A percentile compares a stretch with the other conserved stretches of the same genome.
phyloP scores from a whole-genome alignment of 2,888 invertebrate species.

The Calliscelio sp. region DNA sequence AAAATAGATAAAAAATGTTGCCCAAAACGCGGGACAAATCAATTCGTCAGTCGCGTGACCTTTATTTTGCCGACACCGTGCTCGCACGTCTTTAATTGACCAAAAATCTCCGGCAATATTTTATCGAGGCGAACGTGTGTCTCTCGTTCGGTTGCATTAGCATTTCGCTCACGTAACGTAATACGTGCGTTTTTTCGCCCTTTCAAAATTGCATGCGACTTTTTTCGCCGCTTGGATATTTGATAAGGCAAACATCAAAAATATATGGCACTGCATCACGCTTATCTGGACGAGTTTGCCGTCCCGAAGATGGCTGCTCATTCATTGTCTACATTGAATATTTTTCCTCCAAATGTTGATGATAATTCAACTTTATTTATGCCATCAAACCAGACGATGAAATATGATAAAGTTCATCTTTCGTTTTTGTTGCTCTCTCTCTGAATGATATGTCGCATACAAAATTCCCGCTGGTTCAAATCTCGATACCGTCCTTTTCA shows the following conservation, averaged over 20 bases:
- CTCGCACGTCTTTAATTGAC: constrained; percentile 64
- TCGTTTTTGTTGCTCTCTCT: constrained; percentile 13
- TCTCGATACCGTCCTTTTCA: not conserved
- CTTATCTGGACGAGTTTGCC: constrained; percentile 60
- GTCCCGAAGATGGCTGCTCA: constrained; percentile 61
- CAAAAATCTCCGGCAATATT: constrained; percentile 57
- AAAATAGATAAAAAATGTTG: not conserved
- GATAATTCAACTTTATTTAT: constrained; percentile 69
- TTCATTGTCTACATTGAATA: constrained; percentile 70
- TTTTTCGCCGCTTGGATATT: constrained; percentile 68
- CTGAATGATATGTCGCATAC: too few relatives aligned
- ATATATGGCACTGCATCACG: constrained; percentile 67
- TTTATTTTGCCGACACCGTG: constrained; percentile 43
- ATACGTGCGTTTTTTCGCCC: constrained; percentile 65
- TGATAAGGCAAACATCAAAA: constrained; percentile 69
- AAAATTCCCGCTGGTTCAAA: not conserved
- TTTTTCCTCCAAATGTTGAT: constrained; percentile 58
- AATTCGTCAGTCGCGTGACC: constrained; percentile 55
- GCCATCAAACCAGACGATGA: constrained; percentile 45
- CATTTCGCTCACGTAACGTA: constrained; percentile 68
- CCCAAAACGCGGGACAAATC: constrained; percentile 6
- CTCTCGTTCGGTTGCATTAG: constrained; percentile 53
- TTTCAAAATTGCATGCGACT: constrained; percentile 69
- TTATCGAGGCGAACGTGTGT: constrained; percentile 35
- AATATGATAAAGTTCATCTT: constrained; percentile 16